phyloP scores from a whole-genome alignment of 2,113 vertebrate genomes.

The Rhodinocichla rosea region DNA sequence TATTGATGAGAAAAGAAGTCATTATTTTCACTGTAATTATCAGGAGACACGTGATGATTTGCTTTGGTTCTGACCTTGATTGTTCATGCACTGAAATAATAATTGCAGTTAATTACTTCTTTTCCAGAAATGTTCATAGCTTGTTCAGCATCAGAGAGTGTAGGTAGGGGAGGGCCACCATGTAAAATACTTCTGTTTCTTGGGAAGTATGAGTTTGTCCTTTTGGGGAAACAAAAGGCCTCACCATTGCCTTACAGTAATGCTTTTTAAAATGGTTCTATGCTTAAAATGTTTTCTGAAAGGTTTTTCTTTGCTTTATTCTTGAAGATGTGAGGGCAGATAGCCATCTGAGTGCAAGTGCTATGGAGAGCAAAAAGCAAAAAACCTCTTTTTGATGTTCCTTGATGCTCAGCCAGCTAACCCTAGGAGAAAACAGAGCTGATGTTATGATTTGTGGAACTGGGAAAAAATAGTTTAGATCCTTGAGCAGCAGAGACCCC shows the following conservation, averaged over 20 bases:
- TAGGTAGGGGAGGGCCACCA: not conserved
- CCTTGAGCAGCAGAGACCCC: not conserved
- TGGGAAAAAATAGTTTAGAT: not conserved
- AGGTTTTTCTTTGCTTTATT: not conserved
- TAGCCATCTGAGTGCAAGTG: not conserved
- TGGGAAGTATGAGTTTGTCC: not conserved
- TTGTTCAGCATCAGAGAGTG: not conserved
- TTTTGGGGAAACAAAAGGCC: not conserved
- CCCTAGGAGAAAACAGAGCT: not conserved
- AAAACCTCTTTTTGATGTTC: not conserved
- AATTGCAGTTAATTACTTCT: not conserved
- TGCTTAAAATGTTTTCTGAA: not conserved
- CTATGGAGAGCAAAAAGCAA: not conserved
- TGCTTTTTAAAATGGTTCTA: not conserved
- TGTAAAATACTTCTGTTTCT: not conserved
- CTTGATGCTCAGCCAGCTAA: not conserved
- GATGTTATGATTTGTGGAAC: not conserved
- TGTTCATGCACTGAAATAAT: not conserved
- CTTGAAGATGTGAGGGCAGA: not conserved
- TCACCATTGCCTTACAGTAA: not conserved
- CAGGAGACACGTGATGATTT: not conserved
- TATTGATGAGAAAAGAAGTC: not conserved
- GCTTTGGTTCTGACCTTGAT: conserved; percentile 3
- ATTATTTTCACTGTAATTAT: conserved; percentile 15
- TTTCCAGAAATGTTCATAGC: not conserved